phyloP scores from a whole-genome alignment of 2,113 vertebrate species.

The Climacteris rufus region DNA sequence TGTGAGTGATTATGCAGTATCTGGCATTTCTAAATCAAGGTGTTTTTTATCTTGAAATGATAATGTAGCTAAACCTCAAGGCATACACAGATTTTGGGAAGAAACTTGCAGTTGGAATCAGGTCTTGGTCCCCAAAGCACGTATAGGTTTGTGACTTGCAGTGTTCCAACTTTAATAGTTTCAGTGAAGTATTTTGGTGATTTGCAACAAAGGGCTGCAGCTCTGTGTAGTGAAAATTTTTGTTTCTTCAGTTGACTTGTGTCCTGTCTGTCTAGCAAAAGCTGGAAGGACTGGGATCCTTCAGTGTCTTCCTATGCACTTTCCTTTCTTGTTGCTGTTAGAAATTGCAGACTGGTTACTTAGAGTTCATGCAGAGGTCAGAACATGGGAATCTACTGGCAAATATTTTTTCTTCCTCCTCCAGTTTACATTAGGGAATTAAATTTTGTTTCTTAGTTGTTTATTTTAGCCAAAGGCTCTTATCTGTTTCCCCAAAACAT shows the following conservation, averaged over 20 bases:
- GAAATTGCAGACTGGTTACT: constrained; percentile 58
- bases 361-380: constrained; percentile 69
- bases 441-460: constrained; percentile 55
- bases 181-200: not conserved
- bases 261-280: constrained; percentile 28
- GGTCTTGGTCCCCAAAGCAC: too few relatives aligned
- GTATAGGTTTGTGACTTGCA: not conserved
- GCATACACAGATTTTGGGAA: not conserved
- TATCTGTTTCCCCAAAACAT: constrained; percentile 60
- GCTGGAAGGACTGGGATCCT: not conserved
- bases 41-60: not conserved
- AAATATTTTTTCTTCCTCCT: constrained; percentile 43
- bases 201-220: not conserved
- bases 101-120: not conserved
- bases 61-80: not conserved
- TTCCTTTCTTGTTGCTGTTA: constrained; percentile 60
- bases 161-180: not conserved
- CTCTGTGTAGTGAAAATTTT: not conserved
- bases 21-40: not conserved
- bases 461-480: constrained; percentile 67
- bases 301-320: constrained; percentile 30
- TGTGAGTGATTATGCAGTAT: not conserved
- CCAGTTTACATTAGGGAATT: constrained; percentile 55
- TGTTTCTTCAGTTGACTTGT: not conserved
- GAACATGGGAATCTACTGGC: constrained; percentile 64